These are phyloP conservation scores for Amblyraja radiata DNA, from an alignment of 2,797 vertebrate species.

Conservation along the genomic window DNA sequence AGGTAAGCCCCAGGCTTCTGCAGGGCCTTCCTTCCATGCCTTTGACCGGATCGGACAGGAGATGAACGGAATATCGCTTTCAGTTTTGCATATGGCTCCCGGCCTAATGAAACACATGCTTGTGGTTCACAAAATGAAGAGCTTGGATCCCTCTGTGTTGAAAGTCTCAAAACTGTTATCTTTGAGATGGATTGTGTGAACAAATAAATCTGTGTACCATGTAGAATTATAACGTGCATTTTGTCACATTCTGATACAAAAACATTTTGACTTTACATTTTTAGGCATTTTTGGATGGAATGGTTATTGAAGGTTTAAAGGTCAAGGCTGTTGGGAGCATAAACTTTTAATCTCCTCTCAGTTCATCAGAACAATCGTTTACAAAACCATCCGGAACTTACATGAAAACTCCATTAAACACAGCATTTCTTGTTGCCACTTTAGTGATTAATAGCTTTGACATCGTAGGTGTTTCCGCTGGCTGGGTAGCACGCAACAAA, in stretches of 20 bases:
- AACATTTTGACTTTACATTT: background rate
- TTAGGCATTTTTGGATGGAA: background rate
- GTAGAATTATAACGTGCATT: background rate
- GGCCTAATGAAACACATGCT: background rate
- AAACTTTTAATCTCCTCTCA: background rate
- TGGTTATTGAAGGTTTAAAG: background rate
- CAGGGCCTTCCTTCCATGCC: too few species aligned
- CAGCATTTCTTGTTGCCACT: background rate
- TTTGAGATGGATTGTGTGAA: background rate
- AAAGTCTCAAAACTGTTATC: slow-evolving; percentile 4
- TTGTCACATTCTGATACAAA: background rate
- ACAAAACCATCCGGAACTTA: background rate
- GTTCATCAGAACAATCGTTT: background rate
- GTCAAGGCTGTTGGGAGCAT: background rate
- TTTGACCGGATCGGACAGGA: too few species aligned
- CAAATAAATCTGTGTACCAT: background rate
- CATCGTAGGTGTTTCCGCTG: background rate
- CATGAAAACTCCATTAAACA: background rate
- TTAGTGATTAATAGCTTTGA: background rate
- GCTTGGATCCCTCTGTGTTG: background rate
- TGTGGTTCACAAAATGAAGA: background rate
- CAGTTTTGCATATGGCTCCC: background rate
- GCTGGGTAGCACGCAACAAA: too few species aligned
- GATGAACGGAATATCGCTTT: background rate
- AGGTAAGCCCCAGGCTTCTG: too few species aligned